Conservation (phyloP, 2,888 invertebrate species). For the Andrena flavipes region DNA sequence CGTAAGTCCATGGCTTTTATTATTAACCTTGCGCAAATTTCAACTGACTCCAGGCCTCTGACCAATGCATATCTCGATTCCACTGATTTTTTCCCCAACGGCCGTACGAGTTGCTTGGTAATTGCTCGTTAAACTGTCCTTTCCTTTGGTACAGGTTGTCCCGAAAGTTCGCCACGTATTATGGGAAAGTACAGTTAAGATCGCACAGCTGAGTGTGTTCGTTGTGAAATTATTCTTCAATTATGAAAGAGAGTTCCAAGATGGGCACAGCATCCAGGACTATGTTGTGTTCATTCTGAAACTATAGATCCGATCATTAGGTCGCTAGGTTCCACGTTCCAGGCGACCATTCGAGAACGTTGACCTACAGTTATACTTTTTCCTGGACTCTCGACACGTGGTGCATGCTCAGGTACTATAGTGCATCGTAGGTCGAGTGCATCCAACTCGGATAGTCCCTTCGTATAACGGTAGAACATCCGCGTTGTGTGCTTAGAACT, state of each 20-base stretch:
- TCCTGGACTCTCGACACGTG: not conserved
- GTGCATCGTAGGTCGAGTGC: slow-evolving; percentile 20
- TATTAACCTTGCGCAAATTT: not conserved
- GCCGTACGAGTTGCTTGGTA: too few species aligned
- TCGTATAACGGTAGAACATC: slow-evolving; percentile 50
- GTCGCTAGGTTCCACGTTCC: not conserved
- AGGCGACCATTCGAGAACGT: slow-evolving; percentile 7
- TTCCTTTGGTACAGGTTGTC: too few species aligned
- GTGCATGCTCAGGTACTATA: not conserved
- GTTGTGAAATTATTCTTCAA: too few species aligned
- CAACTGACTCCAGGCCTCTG: not conserved
- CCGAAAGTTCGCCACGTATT: too few species aligned
- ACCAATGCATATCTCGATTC: not conserved
- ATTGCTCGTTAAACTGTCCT: too few species aligned
- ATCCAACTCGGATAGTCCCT: slow-evolving; percentile 15
- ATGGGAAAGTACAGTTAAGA: too few species aligned
- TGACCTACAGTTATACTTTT: slow-evolving; percentile 30
- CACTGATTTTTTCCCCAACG: not conserved
- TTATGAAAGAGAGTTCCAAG: not conserved
- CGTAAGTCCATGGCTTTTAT: not conserved
- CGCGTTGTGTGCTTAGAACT: slow-evolving; percentile 11
- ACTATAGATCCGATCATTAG: not conserved
- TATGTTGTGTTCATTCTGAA: too few species aligned
- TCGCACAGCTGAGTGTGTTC: too few species aligned
- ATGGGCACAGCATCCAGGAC: too few species aligned